Evolutionary conservation across 64 coral and sea anemone species (phyloP), one percentile per base, ranked within the genome.

Genomic region (Exaiptasia diaphana): DNA sequence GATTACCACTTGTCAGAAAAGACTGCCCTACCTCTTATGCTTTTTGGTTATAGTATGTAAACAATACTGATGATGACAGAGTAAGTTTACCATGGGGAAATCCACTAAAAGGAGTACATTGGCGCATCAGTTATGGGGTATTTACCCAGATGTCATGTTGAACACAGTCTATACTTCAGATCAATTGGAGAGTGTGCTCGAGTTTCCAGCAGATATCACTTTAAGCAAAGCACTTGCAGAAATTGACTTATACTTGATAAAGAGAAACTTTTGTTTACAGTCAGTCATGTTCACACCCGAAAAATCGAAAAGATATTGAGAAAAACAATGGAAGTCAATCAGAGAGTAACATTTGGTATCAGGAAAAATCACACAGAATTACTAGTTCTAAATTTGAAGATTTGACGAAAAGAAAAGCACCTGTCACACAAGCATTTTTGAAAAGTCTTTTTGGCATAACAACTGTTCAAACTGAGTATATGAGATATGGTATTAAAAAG

Each of bases 361-460:
- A 76, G 58, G 73, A 76, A 35, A 4, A 53, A 50, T 31, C 73
- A 76, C 60, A 59, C 30, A 61, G 76, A 43, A 79, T 79, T 25
- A 79, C 54, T 79, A 37, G 52, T 20, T 79, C 76, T 41, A 62
- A 39, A 79, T 79, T 79, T 63, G 56, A 55, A 28, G 76, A 79
- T 41, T 52, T 79, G 58, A 39, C 18, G 38, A 60, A 34, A 4
- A 60, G 74, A 38, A 77, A 77, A 57, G 74, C 74, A 15, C 74
- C 74, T 24, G 8, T 77, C 28, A 71, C 53, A 22, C 30, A 53
- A 6, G 71, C 18, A 39, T 83, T 71, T 35, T 41, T 70, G n/a
- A n/a, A n/a, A n/a, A n/a, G n/a, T n/a, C n/a, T n/a, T n/a, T n/a
- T n/a, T n/a, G n/a, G n/a, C n/a, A n/a, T n/a, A n/a, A n/a, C n/a